phyloP scores from a whole-genome alignment of 2,888 invertebrate genomes.

The Hemistola chrysoprasaria region DNA sequence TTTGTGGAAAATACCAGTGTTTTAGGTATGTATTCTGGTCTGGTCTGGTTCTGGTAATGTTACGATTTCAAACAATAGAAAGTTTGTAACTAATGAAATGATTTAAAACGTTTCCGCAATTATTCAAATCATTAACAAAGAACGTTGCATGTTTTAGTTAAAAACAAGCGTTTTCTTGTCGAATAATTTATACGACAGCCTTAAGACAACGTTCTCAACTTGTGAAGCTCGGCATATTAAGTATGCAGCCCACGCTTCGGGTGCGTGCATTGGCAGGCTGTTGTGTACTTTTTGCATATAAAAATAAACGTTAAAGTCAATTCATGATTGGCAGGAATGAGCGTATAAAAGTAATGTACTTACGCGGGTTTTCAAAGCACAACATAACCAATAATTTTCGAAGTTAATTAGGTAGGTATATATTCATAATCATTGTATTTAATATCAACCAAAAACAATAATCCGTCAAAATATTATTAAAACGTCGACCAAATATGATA shows the following conservation, averaged over 20 bases:
- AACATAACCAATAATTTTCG: too few species aligned
- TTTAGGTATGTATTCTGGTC: too few species aligned
- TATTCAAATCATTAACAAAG: constrained; percentile 11
- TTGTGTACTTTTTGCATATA: constrained; percentile 1
- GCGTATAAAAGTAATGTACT: too few species aligned
- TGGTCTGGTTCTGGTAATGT: too few species aligned
- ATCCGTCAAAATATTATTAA: constrained; percentile 11
- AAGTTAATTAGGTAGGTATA: too few species aligned
- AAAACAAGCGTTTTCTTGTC: constrained; percentile 14
- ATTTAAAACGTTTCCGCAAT: constrained; percentile 6
- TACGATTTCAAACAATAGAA: too few species aligned
- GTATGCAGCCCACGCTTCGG: constrained; percentile 11
- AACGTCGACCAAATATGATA: constrained; percentile 3
- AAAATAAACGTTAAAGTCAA: too few species aligned
- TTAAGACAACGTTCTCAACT: constrained; percentile 13
- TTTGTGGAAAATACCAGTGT: too few species aligned
- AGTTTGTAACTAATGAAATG: neutral
- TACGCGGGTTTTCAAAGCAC: too few species aligned
- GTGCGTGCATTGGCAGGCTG: constrained; percentile 10
- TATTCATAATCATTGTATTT: neutral
- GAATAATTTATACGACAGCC: constrained; percentile 11
- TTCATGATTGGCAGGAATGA: too few species aligned
- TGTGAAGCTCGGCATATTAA: constrained; percentile 12
- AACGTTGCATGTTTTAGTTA: neutral
- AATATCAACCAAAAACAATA: constrained; percentile 6